Percentiles rank a stretch among this genome's conserved stretches.
phyloP scores from a whole-genome alignment of 2,797 vertebrate genomes.

The Acrossocheilus fasciatus region DNA sequence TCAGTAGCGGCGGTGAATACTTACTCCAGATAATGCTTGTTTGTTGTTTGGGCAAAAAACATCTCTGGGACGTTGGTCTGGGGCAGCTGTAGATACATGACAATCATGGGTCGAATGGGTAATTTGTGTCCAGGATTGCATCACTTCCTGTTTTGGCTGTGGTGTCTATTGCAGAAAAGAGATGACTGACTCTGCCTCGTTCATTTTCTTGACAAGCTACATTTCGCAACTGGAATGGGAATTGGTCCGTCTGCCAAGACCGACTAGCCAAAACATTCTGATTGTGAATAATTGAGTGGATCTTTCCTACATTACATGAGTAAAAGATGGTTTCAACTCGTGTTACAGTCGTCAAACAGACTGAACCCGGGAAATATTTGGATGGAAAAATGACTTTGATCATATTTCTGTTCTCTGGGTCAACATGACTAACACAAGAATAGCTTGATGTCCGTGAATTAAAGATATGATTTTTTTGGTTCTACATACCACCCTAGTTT shows the following conservation, averaged over 20 bases:
- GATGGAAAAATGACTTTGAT: constrained; percentile 51
- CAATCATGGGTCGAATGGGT: neutral
- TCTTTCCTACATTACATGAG: constrained; percentile 33
- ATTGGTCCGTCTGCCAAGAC: neutral
- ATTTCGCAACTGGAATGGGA: constrained; percentile 4
- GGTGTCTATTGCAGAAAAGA: neutral
- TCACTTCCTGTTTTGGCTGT: constrained; percentile 17
- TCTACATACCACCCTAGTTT: constrained; percentile 31
- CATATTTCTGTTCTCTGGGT: constrained; percentile 41
- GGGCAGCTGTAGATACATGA: neutral
- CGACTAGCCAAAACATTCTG: constrained; percentile 9
- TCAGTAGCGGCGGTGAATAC: neutral
- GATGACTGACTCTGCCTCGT: neutral
- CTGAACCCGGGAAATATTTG: constrained; percentile 19
- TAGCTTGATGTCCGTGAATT: constrained; percentile 54
- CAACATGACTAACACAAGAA: constrained; percentile 24
- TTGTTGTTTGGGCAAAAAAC: constrained; percentile 19
- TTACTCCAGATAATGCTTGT: constrained; percentile 9
- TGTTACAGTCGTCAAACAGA: constrained; percentile 36
- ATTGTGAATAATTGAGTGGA: constrained; percentile 15
- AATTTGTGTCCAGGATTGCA: constrained; percentile 14
- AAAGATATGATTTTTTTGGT: constrained; percentile 52
- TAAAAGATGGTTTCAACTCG: constrained; percentile 33
- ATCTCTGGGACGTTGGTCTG: constrained; percentile 3
- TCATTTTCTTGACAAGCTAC: constrained; percentile 28